Evolutionary conservation across 2,888 invertebrate genomes (phyloP), one percentile per base, ranked within the genome.

Genomic region (Hydraecia micacea): DNA sequence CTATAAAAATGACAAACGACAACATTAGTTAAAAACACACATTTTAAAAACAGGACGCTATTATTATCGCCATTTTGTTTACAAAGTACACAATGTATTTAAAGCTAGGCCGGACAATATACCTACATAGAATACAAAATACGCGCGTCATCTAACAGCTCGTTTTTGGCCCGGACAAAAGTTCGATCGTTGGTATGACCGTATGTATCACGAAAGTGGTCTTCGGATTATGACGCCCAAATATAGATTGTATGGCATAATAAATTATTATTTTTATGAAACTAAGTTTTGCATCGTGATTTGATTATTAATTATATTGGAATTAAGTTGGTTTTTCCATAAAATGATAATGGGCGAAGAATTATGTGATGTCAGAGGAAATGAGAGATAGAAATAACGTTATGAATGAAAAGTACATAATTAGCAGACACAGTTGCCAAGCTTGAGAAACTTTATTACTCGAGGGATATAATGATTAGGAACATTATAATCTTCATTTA

Each of bases 141-240:
- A 80, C 25, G n/a, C 65, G 15, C 58, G 68, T 77, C 84, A 89
- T 79, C 21, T 75, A 71, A 75, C 77, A 80, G 8, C 42, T 42
- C 72, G 63, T 5, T 39, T 76, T 87, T 89, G 83, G 86, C 86
- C 77, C 68, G 52, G 32, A 58, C 39, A 78, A 84, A 88, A 87
- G 83, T 76, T 85, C 71, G 39, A 60, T 82, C 11, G 36, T 42
- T 49, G 28, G 21, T 36, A 46, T 81, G 81, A 79, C 88, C 68
- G 88, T 86, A 80, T 85, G 90, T 88, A 88, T 84, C 80, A 52
- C 3, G n/a, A 75, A n/a, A 73, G 36, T 77, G 78, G 74, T 69
- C 58, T 71, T 66, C 8, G 67, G 75, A 84, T 85, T 85, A 84
- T 79, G 83, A 74, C 77, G n/a, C 63, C 81, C 86, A 85, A 87